These are phyloP conservation scores for Neogobius melanostomus DNA, from an alignment of 2,113 vertebrate genomes.

Conservation along the genomic window DNA sequence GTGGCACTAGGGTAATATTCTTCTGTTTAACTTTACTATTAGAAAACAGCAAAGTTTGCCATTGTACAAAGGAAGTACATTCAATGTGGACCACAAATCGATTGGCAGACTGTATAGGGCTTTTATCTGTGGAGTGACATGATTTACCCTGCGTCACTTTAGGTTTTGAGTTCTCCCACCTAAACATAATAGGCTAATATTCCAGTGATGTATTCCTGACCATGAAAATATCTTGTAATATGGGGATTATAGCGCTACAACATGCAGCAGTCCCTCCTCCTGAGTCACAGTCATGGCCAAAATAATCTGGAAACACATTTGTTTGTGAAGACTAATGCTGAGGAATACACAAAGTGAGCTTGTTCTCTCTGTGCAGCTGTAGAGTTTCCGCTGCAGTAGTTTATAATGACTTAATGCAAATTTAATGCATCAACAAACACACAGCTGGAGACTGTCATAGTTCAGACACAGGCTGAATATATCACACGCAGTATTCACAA, in stretches of 20 bases:
- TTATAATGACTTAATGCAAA: slow-evolving; percentile 4
- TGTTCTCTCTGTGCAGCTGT: background rate
- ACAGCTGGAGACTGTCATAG: slow-evolving; percentile 1
- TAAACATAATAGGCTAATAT: background rate
- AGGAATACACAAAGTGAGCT: background rate
- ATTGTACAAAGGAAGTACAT: no score
- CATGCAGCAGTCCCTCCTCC: background rate
- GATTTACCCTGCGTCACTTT: background rate
- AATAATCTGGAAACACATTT: background rate
- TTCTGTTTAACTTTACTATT: no score
- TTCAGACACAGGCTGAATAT: slow-evolving; percentile 1
- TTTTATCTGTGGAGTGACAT: background rate
- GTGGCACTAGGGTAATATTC: no score
- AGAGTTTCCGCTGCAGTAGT: background rate
- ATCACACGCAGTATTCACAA: background rate
- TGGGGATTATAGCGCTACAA: background rate
- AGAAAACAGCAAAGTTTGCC: no score
- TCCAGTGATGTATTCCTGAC: background rate
- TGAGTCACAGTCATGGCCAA: background rate
- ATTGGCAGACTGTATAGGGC: background rate
- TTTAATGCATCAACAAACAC: slow-evolving; percentile 1
- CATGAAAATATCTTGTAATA: background rate
- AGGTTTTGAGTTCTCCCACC: background rate
- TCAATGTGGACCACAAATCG: no score
- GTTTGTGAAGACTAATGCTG: background rate